These are phyloP conservation scores for Herminia tarsipennalis DNA, from an alignment of 2,888 invertebrate genomes.

Conservation along the genomic window DNA sequence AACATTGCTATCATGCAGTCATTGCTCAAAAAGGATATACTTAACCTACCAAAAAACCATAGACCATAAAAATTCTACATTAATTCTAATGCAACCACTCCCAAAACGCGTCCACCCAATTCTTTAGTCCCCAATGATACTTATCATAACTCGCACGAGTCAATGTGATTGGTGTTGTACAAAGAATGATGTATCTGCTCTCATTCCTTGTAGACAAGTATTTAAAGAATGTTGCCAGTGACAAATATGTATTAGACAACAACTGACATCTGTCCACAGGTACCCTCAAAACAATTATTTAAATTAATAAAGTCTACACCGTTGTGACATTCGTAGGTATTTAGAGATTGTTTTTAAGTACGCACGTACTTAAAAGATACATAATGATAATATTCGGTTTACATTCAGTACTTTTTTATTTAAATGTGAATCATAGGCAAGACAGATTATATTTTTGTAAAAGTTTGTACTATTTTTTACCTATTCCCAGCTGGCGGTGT, in stretches of 20 bases:
- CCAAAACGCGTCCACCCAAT: constrained; percentile 23
- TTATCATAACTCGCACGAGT: constrained; percentile 51
- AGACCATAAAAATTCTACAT: background rate
- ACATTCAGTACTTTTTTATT: no score
- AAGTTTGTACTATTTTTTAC: no score
- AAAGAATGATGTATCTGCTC: constrained; percentile 56
- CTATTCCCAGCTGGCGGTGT: no score
- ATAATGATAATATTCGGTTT: no score
- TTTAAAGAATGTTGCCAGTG: constrained; percentile 56
- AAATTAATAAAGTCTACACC: constrained; percentile 46
- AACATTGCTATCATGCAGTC: no score
- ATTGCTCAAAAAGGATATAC: no score
- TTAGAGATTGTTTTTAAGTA: background rate
- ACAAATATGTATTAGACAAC: constrained; percentile 65
- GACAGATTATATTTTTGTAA: no score
- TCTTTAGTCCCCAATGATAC: constrained; percentile 29
- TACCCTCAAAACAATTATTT: constrained; percentile 63
- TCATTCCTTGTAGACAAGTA: constrained; percentile 31
- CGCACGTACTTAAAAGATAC: background rate
- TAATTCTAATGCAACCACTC: background rate
- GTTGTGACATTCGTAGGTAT: constrained; percentile 9
- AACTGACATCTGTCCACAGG: constrained; percentile 60
- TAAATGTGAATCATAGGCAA: no score
- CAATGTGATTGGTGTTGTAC: constrained; percentile 38
- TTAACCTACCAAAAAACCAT: background rate